Evolutionary conservation across 2,113 vertebrate genomes (phyloP).

Genomic region (Globicephala melas): DNA sequence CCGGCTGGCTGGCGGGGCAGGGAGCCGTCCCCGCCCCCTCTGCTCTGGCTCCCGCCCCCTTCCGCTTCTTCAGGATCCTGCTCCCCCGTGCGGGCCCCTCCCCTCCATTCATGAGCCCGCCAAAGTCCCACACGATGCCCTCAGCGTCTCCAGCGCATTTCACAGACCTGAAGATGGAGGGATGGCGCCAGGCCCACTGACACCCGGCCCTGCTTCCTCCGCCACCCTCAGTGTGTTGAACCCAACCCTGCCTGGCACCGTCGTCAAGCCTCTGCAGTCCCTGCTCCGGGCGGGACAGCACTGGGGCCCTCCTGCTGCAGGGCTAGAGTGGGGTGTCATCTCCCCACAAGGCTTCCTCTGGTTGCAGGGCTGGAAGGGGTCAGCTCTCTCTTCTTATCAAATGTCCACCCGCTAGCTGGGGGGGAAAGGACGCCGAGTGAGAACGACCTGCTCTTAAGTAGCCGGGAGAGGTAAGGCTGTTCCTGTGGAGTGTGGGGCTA

Average conservation of each 20-base stretch:
- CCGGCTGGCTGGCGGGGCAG: constrained; percentile 16
- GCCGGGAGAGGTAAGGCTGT: background rate
- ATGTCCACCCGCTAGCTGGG: background rate
- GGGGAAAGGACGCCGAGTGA: background rate
- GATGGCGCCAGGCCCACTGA: background rate
- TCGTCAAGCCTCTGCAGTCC: too few relatives aligned
- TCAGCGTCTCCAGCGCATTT: background rate
- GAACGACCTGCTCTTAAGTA: background rate
- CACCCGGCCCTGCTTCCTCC: background rate
- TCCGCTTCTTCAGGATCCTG: constrained; percentile 12
- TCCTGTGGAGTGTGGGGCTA: background rate
- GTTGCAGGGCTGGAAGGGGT: background rate
- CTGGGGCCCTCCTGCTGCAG: background rate
- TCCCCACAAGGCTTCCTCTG: background rate
- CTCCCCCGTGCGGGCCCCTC: background rate
- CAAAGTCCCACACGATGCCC: background rate
- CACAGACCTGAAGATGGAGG: background rate
- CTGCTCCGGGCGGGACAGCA: background rate
- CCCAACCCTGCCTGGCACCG: background rate
- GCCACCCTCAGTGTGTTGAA: too few relatives aligned
- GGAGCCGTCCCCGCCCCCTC: background rate
- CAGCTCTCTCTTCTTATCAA: background rate
- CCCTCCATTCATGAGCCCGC: constrained; percentile 51
- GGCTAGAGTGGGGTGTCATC: background rate
- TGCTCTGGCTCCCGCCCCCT: background rate